Base-by-base conservation (phyloP, 2,888 invertebrate species). In the Cosmopolites sordidus region DNA sequence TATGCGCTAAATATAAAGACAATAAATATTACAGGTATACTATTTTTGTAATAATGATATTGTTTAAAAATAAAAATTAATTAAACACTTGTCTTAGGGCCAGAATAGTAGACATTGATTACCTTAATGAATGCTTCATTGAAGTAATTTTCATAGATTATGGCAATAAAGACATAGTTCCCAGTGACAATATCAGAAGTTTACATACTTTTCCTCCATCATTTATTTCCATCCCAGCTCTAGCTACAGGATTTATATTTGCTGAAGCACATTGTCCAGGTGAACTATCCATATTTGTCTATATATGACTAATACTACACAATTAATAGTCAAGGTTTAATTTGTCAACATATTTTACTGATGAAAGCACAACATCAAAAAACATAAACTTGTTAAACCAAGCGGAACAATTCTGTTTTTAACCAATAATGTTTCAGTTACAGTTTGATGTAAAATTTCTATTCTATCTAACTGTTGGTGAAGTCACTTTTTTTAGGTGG, bases 121-220 rank as follows among this genome's bases (percentile, higher is more conserved):
- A 69, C 62, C 63, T 80, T 42, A 65, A 73, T 2, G 76, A 77
- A 54, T 81, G 80, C 15, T 72, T 78, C 48, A 78, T 86, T 43
- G 79, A 82, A 60, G 81, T 86, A n/a, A 78, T 80, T 51, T 85
- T 86, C 61, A 77, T 86, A 27, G 86, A 86, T 67, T 84, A 80
- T 63, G 86, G 86, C 40, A 83, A 84, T 64, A 77, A 76, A 59
- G 83, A 83, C 61, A 69, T 79, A 11, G 78, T 88, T 51, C 78
- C 81, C 14, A 68, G 80, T 46, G 77, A 75, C 37, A 80, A 82
- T 54, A 77, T 86, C 41, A 73, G 87, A 64, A 74, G 79, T 39
- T 67, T 84, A 51, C 78, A 80, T 42, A 73, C 67, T 39, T 78
- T 81, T 64, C 78, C 80, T 11, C 69, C 78, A 0, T 65, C 68